These are phyloP conservation scores for Coregonus clupeaformis DNA, from an alignment of 2,113 vertebrate genomes.

Conservation along the genomic window DNA sequence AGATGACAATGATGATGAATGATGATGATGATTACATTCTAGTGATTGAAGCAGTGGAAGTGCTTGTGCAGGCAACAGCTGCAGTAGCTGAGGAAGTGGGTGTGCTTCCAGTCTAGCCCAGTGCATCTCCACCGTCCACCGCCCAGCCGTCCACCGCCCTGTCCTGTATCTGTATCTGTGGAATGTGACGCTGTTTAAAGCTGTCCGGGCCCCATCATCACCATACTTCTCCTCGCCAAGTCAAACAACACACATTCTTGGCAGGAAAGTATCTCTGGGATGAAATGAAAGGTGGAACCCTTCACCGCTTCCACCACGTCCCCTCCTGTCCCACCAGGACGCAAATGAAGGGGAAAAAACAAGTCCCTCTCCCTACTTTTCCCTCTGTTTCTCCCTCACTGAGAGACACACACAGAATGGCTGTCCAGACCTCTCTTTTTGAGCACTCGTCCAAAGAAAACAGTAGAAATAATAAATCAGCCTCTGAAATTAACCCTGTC, in stretches of 20 bases:
- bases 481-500: conserved; percentile 61
- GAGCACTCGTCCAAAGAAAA: conserved; percentile 71
- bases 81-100: conserved; percentile 47
- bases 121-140: conserved; percentile 30
- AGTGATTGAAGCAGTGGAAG: too few species aligned
- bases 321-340: conserved; percentile 43
- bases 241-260: conserved; percentile 67
- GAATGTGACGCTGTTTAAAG: conserved; percentile 39
- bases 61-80: conserved; percentile 8
- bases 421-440: conserved; percentile 37
- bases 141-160: background rate
- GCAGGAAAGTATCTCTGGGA: conserved; percentile 60
- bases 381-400: conserved; percentile 13
- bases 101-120: conserved; percentile 42
- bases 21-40: conserved; percentile 29
- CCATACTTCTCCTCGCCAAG: conserved; percentile 48
- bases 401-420: conserved; percentile 15
- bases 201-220: conserved; percentile 22
- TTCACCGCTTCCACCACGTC: conserved; percentile 46
- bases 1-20: conserved; percentile 10
- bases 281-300: conserved; percentile 63
- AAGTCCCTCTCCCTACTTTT: conserved; percentile 21
- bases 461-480: conserved; percentile 63
- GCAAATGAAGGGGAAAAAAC: conserved; percentile 52
- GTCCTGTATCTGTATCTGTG: conserved; percentile 10